These are phyloP conservation scores for Syngnathus rostellatus DNA, from an alignment of 2,797 vertebrate genomes.

Conservation along the genomic window DNA sequence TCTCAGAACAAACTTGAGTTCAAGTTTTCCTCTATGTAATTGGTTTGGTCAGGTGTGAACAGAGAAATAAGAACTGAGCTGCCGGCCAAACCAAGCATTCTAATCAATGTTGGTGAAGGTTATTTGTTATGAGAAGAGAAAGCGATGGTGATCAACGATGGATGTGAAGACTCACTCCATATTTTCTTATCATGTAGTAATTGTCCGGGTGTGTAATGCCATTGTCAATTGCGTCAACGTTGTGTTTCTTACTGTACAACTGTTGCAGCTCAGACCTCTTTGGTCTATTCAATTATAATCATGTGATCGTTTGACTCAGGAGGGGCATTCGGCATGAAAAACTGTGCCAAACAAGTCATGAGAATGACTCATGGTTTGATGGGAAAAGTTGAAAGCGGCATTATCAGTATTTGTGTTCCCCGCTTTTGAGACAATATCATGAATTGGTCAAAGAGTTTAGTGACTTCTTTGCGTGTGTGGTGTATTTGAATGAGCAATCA, in stretches of 20 bases:
- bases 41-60: constrained; percentile 5
- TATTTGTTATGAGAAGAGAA: neutral
- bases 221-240: too few species aligned
- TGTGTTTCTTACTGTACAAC: too few species aligned
- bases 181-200: too few species aligned
- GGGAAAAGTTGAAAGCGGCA: too few species aligned
- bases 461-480: neutral
- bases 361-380: neutral
- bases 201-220: too few species aligned
- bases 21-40: neutral
- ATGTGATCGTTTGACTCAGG: too few species aligned
- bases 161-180: neutral
- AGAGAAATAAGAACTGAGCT: neutral
- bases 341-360: neutral
- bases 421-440: neutral
- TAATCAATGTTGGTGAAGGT: neutral
- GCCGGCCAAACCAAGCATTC: neutral
- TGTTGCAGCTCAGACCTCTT: too few species aligned
- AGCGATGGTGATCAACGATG: neutral
- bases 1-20: neutral
- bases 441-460: neutral
- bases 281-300: too few species aligned
- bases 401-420: neutral
- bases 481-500: neutral
- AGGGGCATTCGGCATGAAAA: neutral